Evolutionary conservation across 2,113 vertebrate species (phyloP).

Genomic region (Cryptotis parvus): DNA sequence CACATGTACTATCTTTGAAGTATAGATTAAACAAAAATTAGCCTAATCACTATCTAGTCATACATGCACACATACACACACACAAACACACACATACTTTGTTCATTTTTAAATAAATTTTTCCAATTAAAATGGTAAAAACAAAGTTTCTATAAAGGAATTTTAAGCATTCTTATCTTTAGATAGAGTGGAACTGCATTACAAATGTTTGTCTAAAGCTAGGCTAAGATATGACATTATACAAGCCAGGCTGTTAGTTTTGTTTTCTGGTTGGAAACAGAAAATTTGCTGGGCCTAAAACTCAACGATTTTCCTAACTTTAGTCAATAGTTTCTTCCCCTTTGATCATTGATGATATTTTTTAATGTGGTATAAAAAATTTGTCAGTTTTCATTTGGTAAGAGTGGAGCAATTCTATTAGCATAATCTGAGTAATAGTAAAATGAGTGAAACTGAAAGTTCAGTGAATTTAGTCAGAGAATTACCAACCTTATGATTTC

Average conservation of each 20-base stretch:
- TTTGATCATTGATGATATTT: neutral
- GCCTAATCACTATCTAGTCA: neutral
- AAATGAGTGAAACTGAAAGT: neutral
- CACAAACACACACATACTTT: neutral
- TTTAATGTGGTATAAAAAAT: neutral
- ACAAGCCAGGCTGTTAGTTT: neutral
- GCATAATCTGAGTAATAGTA: neutral
- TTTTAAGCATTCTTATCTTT: slow-evolving; percentile 26
- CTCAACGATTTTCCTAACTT: neutral
- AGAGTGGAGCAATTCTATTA: neutral
- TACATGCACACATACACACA: neutral
- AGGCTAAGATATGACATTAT: neutral
- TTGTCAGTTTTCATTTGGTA: neutral
- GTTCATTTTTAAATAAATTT: neutral
- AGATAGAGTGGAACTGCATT: neutral
- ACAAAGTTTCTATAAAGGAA: neutral
- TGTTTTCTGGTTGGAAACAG: neutral
- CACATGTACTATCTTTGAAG: neutral
- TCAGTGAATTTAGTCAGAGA: neutral
- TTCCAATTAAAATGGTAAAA: neutral
- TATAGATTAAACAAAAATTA: neutral
- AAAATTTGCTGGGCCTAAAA: neutral
- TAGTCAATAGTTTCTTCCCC: neutral
- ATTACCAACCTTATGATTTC: slow-evolving; percentile 87
- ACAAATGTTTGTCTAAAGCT: slow-evolving; percentile 20